A percentile compares a stretch with the other conserved stretches of the same genome.
Conservation (phyloP, 1,140 invertebrate genomes). For the Dendroctonus ponderosae region DNA sequence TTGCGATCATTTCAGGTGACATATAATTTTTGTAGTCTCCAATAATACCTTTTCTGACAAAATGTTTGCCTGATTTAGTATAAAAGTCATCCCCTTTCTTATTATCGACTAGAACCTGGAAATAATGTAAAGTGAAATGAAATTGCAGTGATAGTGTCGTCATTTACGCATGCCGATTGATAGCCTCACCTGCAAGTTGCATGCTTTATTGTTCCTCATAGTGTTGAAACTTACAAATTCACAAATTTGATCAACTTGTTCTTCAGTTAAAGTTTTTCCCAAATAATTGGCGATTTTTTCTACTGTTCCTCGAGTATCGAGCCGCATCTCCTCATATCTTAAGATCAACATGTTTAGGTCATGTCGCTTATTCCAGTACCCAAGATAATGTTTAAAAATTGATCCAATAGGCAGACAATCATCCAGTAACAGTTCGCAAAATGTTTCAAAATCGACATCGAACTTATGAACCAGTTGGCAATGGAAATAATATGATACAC, state of each 20-base stretch:
- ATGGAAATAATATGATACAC: slow-evolving; percentile 90
- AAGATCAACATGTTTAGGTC: slow-evolving; percentile 77
- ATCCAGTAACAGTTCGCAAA: slow-evolving; percentile 73
- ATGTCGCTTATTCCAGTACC: slow-evolving; percentile 70
- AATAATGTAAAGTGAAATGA: slow-evolving; percentile 46
- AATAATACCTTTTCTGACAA: slow-evolving; percentile 78
- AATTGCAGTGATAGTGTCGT: too few relatives aligned
- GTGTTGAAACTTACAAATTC: slow-evolving; percentile 76
- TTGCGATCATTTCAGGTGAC: slow-evolving; percentile 63
- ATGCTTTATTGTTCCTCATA: slow-evolving; percentile 73
- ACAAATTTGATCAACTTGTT: slow-evolving; percentile 64
- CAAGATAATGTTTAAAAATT: slow-evolving; percentile 67
- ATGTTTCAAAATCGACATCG: slow-evolving; percentile 75
- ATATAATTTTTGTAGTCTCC: slow-evolving; percentile 85
- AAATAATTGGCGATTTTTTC: slow-evolving; percentile 72
- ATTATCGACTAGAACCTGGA: slow-evolving; percentile 61
- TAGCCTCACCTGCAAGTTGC: slow-evolving; percentile 60
- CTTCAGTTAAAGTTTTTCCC: slow-evolving; percentile 62
- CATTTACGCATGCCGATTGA: background rate
- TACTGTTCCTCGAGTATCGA: slow-evolving; percentile 64
- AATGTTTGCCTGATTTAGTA: slow-evolving; percentile 59
- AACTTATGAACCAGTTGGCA: slow-evolving; percentile 68
- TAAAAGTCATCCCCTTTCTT: slow-evolving; percentile 54
- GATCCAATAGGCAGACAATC: slow-evolving; percentile 52
- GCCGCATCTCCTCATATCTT: slow-evolving; percentile 84